Evolutionary conservation across 2,888 invertebrate species (phyloP).

Genomic region (Andrena chrysosceles): DNA sequence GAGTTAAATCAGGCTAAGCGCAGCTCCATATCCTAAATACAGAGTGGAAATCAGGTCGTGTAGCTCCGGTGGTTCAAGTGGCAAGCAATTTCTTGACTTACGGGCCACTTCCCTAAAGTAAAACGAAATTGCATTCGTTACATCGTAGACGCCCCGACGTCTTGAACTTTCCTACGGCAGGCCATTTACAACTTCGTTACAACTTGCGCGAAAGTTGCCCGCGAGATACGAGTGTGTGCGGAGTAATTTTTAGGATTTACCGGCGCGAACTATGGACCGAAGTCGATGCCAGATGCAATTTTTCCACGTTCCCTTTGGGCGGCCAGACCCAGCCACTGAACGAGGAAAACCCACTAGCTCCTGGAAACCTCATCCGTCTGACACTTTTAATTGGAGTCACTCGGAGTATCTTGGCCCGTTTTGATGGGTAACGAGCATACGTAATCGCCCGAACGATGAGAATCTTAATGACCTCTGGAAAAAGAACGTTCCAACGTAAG

Average conservation of each 20-base stretch:
- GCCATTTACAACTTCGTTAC: constrained; percentile 71
- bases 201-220: constrained; percentile 61
- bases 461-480: constrained; percentile 21
- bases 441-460: neutral
- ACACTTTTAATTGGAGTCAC: constrained; percentile 37
- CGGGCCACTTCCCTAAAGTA: constrained; percentile 44
- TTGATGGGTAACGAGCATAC: constrained; percentile 3
- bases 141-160: constrained; percentile 54
- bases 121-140: constrained; percentile 72
- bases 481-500: neutral
- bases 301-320: constrained; percentile 3
- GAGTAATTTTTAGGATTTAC: constrained; percentile 66
- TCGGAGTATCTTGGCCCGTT: constrained; percentile 2
- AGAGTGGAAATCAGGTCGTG: constrained; percentile 17
- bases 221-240: constrained; percentile 44
- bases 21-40: constrained; percentile 32
- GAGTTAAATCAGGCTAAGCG: constrained; percentile 1
- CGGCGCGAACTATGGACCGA: constrained; percentile 40
- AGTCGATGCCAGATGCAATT: constrained; percentile 43
- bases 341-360: neutral
- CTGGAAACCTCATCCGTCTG: constrained; percentile 8
- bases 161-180: constrained; percentile 62
- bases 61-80: constrained; percentile 29
- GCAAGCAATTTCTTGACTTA: constrained; percentile 67
- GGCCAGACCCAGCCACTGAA: neutral